Evolutionary conservation across 2,113 vertebrate genomes (phyloP).

Genomic region (Prinia subflava): DNA sequence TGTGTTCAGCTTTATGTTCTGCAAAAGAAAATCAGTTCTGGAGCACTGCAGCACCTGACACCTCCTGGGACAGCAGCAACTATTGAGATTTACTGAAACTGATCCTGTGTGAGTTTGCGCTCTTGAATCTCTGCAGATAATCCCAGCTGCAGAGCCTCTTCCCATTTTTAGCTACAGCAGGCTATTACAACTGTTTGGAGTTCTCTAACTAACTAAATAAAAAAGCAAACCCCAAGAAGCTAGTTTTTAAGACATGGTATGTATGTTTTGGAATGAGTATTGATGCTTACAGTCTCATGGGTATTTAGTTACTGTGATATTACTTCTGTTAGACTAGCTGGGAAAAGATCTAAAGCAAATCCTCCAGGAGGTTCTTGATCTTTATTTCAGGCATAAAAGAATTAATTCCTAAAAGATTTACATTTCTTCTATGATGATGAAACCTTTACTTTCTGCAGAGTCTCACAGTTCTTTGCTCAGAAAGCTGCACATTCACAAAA

Average conservation of each 20-base stretch:
- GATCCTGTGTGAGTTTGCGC: neutral
- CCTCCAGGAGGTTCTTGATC: neutral
- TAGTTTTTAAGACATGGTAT: neutral
- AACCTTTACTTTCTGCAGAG: neutral
- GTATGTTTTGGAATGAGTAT: neutral
- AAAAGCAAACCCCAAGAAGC: neutral
- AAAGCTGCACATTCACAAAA: neutral
- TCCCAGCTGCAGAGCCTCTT: neutral
- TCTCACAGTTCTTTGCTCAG: neutral
- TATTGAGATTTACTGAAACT: neutral
- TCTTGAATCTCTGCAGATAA: neutral
- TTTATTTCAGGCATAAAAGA: neutral
- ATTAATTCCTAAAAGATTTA: neutral
- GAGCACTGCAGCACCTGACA: neutral
- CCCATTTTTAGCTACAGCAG: neutral
- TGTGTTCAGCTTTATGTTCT: neutral
- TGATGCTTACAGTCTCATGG: neutral
- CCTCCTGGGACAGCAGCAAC: neutral
- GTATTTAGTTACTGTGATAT: neutral
- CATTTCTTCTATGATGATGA: neutral
- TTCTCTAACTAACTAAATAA: neutral
- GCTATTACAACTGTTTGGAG: neutral
- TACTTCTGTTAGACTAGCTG: neutral
- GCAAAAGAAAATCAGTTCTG: neutral
- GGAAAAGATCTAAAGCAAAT: conserved; percentile 2